Conservation (phyloP, 2,888 invertebrate species). For the Sphinx pinastri region DNA sequence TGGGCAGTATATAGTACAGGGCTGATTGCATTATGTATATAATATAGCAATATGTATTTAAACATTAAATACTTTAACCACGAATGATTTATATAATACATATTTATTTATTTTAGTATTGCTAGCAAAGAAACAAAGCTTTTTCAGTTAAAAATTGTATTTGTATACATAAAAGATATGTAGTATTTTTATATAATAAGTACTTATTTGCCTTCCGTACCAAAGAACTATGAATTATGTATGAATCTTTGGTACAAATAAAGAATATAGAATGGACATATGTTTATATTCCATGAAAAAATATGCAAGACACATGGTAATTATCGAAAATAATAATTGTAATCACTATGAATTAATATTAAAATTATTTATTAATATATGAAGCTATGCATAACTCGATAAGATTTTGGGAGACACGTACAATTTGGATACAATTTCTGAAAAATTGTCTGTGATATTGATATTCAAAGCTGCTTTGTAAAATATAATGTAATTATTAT, state of each 20-base stretch:
- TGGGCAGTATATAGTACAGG: too few species aligned
- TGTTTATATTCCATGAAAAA: not conserved
- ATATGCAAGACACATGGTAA: not conserved
- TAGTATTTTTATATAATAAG: not conserved
- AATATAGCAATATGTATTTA: too few species aligned
- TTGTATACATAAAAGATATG: not conserved
- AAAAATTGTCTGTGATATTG: conserved; percentile 73
- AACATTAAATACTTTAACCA: too few species aligned
- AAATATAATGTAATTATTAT: conserved; percentile 35
- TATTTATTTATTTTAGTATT: conserved; percentile 10
- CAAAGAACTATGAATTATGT: not conserved
- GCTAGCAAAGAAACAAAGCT: not conserved
- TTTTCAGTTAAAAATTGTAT: conserved; percentile 8
- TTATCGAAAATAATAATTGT: conserved; percentile 2
- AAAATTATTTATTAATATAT: conserved; percentile 7
- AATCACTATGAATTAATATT: not conserved
- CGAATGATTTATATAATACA: not conserved
- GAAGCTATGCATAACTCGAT: not conserved
- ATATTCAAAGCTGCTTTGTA: conserved; percentile 59
- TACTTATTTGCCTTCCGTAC: not conserved
- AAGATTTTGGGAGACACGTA: conserved; percentile 24
- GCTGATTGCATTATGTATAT: too few species aligned
- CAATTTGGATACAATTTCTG: conserved; percentile 36
- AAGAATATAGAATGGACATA: conserved; percentile 7
- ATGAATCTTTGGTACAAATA: conserved; percentile 4